These are phyloP conservation scores for Conistra vaccinii DNA, from an alignment of 2,888 invertebrate species.

Conservation along the genomic window DNA sequence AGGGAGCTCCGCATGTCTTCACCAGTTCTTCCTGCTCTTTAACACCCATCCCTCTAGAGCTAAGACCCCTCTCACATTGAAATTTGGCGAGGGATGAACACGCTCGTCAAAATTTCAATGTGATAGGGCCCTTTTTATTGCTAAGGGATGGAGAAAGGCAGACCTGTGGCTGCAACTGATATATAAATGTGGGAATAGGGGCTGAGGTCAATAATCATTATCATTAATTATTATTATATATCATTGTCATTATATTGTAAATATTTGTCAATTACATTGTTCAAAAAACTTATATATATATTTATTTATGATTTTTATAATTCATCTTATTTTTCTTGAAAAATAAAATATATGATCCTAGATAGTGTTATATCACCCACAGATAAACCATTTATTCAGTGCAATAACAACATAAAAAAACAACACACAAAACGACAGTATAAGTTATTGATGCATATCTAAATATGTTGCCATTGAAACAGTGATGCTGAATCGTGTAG, in stretches of 20 bases:
- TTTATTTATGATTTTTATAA: no score
- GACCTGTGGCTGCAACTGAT: slow-evolving; percentile 6
- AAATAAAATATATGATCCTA: no score
- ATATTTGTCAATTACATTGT: no score
- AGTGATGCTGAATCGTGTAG: background rate
- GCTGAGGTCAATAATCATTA: no score
- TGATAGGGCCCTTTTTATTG: slow-evolving; percentile 41
- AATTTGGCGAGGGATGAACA: slow-evolving; percentile 37
- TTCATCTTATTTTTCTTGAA: no score
- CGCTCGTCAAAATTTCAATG: slow-evolving; percentile 43
- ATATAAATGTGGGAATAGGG: background rate
- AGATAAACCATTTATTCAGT: no score
- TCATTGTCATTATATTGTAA: no score
- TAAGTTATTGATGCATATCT: background rate
- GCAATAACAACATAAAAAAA: no score
- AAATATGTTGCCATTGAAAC: background rate
- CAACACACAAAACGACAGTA: no score
- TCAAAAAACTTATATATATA: no score
- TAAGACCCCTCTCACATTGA: slow-evolving; percentile 51
- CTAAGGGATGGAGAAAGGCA: slow-evolving; percentile 18
- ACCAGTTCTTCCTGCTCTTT: slow-evolving; percentile 7
- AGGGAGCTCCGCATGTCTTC: slow-evolving; percentile 12
- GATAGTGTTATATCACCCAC: no score
- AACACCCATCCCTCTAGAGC: slow-evolving; percentile 16
- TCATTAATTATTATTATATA: no score